Evolutionary conservation across 2,888 invertebrate species (phyloP), one percentile per base, ranked within the genome.

Genomic region (Petrolisthes cinctipes): DNA sequence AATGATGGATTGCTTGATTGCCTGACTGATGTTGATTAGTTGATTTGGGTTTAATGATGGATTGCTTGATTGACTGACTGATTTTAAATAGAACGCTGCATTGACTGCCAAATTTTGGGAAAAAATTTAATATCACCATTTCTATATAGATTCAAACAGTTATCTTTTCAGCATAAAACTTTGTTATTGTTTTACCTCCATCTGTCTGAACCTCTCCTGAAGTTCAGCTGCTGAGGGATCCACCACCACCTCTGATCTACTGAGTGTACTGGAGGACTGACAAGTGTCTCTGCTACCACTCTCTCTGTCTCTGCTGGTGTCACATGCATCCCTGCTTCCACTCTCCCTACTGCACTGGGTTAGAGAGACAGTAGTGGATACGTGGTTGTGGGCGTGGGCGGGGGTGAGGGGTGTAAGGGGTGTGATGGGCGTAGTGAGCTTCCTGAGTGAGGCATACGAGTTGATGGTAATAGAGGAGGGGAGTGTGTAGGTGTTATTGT

Each of bases 401-500:
- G 89, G 89, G 20, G 83, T 89, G 56, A 88, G 82, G 83, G 89
- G 89, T 53, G 86, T 86, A 9, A 78, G 66, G 68, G 86, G 86
- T 11, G 82, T 83, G 66, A 86, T 68, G 81, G 87, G 80, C 6
- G 86, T 79, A 53, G 86, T 83, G 61, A 87, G 79, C 87, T 90
- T 89, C 80, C 86, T 79, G 71, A 90, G 86, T 17, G 90, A 90
- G 85, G 90, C 89, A 85, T 90, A 90, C 57, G 89, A 90, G 86
- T 90, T 90, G 89, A 85, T 85, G 79, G 90, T 90, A 51, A 89
- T 82, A 75, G 90, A 90, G 80, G 90, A 90, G 37, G 90, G 90
- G 4, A 90, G 87, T 3, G 90, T 90, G 89, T 90, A 90, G 81
- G 89, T 89, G 87, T 90, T 89, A 86, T 89, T 90, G 86, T 89